Conservation (phyloP, 37 sponge, comb jelly and placozoan genomes). For the Aplysina aerophoba region DNA sequence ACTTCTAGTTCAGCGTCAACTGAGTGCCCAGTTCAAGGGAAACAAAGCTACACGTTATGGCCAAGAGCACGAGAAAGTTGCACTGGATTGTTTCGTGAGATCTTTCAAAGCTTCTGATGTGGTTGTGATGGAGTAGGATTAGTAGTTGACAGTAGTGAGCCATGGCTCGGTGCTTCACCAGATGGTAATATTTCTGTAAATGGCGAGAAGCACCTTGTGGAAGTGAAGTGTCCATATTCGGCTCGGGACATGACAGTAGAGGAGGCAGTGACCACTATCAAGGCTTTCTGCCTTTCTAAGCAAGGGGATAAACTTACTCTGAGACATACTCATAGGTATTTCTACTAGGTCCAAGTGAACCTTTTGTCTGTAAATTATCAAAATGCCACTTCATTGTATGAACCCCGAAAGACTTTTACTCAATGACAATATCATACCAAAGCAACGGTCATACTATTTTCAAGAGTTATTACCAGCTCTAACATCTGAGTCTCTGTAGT, state of each 20-base stretch:
- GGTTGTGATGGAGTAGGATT: conserved; percentile 9
- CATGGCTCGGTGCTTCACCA: conserved; percentile 41
- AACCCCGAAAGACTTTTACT: neutral
- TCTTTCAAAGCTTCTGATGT: neutral
- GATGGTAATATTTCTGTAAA: conserved; percentile 26
- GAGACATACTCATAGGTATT: conserved; percentile 1
- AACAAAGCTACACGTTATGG: conserved; percentile 27
- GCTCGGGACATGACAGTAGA: conserved; percentile 11
- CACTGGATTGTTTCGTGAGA: neutral
- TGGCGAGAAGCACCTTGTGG: conserved; percentile 7
- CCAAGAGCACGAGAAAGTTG: conserved; percentile 13
- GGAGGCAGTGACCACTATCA: neutral
- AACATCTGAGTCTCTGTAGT: neutral
- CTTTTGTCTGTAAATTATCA: neutral
- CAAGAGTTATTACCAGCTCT: conserved; percentile 27
- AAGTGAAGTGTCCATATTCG: conserved; percentile 38
- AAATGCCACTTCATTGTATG: conserved; percentile 32
- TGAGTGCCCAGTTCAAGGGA: neutral
- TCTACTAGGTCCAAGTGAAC: conserved; percentile 32
- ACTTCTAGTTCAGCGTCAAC: neutral
- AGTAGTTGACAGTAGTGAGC: conserved; percentile 1
- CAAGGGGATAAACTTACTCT: neutral
- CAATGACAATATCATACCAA: conserved; percentile 1
- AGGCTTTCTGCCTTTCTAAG: neutral
- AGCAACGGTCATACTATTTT: conserved; percentile 19